Conservation (phyloP, 2,113 vertebrate genomes). For the Ameiurus melas region DNA sequence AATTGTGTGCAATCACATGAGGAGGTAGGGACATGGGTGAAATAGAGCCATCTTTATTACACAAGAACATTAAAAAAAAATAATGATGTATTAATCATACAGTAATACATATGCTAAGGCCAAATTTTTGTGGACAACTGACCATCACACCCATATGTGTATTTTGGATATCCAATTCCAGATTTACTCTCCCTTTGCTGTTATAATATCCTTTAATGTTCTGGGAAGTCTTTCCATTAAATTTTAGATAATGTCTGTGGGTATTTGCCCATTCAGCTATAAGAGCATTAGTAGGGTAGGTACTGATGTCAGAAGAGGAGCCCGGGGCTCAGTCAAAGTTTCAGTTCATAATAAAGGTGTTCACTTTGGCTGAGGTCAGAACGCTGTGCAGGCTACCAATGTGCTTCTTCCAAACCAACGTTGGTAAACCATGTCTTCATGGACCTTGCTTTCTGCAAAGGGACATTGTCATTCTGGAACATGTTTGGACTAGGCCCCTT, state of each 20-base stretch:
- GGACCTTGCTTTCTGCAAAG: neutral
- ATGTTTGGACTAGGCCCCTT: neutral
- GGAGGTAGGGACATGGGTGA: neutral
- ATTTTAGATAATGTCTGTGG: neutral
- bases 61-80: neutral
- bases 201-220: neutral
- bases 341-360: neutral
- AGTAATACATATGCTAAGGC: neutral
- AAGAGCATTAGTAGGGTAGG: neutral
- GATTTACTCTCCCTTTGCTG: neutral
- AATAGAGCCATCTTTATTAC: neutral
- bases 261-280: neutral
- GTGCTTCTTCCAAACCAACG: neutral
- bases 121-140: neutral
- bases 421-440: neutral
- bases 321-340: neutral
- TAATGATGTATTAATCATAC: neutral
- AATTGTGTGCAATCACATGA: neutral
- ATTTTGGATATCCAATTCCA: neutral
- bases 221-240: neutral
- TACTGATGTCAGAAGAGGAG: neutral
- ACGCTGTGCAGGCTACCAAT: neutral
- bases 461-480: neutral
- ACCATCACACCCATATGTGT: neutral
- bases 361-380: neutral